These are phyloP conservation scores for Prunella strophiata DNA, from an alignment of 2,797 vertebrate genomes.

Conservation along the genomic window DNA sequence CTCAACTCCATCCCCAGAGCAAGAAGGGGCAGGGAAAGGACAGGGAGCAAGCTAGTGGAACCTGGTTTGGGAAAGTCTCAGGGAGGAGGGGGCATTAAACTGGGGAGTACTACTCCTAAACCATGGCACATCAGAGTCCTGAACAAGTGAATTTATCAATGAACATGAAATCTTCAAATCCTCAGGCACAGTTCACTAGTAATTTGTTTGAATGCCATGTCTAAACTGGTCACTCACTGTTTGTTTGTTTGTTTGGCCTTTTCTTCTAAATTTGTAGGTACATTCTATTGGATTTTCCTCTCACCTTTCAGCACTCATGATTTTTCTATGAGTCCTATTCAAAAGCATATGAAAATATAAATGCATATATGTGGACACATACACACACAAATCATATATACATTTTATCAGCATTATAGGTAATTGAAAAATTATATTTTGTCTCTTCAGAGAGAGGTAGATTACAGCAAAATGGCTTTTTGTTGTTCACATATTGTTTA, in stretches of 20 bases:
- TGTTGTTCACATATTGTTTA: neutral
- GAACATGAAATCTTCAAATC: neutral
- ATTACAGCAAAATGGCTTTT: neutral
- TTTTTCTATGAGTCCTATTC: neutral
- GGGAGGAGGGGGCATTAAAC: neutral
- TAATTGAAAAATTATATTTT: neutral
- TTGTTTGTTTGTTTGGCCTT: neutral
- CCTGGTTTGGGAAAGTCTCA: neutral
- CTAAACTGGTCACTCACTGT: neutral
- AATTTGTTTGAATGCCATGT: neutral
- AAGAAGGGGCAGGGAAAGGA: neutral
- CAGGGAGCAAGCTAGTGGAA: fast-evolving
- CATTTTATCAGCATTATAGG: neutral
- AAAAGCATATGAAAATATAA: neutral
- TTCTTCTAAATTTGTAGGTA: neutral
- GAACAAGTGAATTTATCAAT: neutral
- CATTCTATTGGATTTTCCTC: neutral
- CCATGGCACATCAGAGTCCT: fast-evolving
- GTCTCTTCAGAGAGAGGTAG: neutral
- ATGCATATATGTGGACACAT: fast-evolving
- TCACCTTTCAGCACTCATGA: neutral
- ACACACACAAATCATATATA: neutral
- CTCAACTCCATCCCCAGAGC: fast-evolving
- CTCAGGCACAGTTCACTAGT: too few species aligned
- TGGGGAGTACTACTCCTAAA: neutral